These are phyloP conservation scores for Sinhomidia bicolor DNA, from an alignment of 2,888 invertebrate species.

Conservation along the genomic window DNA sequence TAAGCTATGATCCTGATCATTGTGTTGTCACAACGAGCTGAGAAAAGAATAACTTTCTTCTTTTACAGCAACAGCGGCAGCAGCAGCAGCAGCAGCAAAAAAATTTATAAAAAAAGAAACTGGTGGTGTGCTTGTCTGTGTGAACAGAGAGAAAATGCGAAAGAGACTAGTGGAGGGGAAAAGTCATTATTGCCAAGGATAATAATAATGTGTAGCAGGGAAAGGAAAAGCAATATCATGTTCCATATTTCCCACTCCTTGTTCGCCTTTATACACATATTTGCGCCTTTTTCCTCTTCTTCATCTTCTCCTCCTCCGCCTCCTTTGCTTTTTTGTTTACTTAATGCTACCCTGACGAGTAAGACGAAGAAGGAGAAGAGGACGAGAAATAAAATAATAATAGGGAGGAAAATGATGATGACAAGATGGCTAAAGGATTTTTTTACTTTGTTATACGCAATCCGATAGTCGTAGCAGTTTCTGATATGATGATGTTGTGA, in stretches of 20 bases:
- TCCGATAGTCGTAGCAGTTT: background rate
- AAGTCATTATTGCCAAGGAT: constrained; percentile 50
- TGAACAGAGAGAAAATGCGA: constrained; percentile 7
- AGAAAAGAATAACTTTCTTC: constrained; percentile 43
- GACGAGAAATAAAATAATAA: constrained; percentile 32
- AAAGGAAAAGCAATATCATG: constrained; percentile 51
- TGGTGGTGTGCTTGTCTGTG: background rate
- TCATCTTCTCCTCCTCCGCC: background rate
- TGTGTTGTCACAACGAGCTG: constrained; percentile 26
- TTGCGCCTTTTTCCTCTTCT: background rate
- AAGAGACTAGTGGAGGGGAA: constrained; percentile 44
- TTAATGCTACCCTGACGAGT: constrained; percentile 44
- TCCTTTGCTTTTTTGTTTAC: constrained; percentile 19
- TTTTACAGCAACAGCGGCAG: no score
- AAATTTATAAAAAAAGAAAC: no score
- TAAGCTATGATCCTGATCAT: constrained; percentile 15
- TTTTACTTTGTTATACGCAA: constrained; percentile 1
- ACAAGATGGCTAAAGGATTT: constrained; percentile 43
- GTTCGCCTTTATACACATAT: no score
- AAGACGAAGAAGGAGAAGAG: no score
- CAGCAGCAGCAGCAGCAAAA: no score
- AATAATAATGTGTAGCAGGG: constrained; percentile 44
- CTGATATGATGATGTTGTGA: background rate
- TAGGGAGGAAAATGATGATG: constrained; percentile 25
- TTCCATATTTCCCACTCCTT: constrained; percentile 42